These are phyloP conservation scores for Drosophila murphyi DNA, from an alignment of 1,140 invertebrate species.

Conservation along the genomic window DNA sequence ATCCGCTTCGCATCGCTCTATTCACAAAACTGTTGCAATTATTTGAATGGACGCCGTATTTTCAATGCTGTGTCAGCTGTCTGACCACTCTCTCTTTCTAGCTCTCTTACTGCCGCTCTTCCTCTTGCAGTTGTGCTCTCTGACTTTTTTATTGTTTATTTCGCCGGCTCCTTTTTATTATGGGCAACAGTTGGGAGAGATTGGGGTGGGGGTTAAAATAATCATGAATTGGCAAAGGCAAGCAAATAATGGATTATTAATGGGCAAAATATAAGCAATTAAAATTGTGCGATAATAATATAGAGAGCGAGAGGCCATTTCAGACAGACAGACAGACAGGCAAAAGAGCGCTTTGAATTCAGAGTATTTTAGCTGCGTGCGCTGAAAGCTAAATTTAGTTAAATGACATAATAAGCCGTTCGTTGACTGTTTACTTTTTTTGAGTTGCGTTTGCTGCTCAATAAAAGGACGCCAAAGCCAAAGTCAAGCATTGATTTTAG, in stretches of 20 bases:
- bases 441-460: slow-evolving; percentile 53
- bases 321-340: neutral
- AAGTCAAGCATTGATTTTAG: neutral
- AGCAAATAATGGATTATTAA: slow-evolving; percentile 27
- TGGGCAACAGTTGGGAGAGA: slow-evolving; percentile 4
- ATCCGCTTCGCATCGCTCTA: slow-evolving; percentile 51
- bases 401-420: slow-evolving; percentile 76
- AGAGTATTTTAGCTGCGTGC: slow-evolving; percentile 40
- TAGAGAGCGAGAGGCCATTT: neutral
- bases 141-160: slow-evolving; percentile 54
- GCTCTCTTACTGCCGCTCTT: neutral
- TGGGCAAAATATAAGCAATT: slow-evolving; percentile 19
- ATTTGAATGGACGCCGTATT: slow-evolving; percentile 44
- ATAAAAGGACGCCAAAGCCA: slow-evolving; percentile 17
- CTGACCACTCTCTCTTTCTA: slow-evolving; percentile 8
- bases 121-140: slow-evolving; percentile 7
- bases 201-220: slow-evolving; percentile 5
- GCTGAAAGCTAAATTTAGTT: slow-evolving; percentile 75
- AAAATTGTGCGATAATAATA: slow-evolving; percentile 13
- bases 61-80: slow-evolving; percentile 49
- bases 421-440: slow-evolving; percentile 39
- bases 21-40: slow-evolving; percentile 55
- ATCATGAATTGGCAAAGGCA: slow-evolving; percentile 34
- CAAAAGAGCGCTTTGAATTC: slow-evolving; percentile 17
- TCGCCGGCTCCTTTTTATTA: slow-evolving; percentile 62